phyloP scores from a whole-genome alignment of 2,888 invertebrate genomes.

The Zelleria hepariella region DNA sequence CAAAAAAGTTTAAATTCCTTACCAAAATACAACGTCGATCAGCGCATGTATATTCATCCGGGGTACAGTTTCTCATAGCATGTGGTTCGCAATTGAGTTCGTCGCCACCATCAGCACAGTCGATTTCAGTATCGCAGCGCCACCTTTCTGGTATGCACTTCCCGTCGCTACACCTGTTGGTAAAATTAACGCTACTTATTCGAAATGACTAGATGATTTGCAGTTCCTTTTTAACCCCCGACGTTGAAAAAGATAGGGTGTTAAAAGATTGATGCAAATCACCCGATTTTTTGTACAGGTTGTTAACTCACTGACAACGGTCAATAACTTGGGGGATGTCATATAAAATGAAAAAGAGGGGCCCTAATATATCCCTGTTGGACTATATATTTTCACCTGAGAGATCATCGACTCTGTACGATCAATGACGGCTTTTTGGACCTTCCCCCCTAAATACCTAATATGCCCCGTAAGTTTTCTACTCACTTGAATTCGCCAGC shows the following conservation, averaged over 20 bases:
- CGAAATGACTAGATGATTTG: no score
- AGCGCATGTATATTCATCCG: slow-evolving; percentile 81
- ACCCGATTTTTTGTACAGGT: no score
- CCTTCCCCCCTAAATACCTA: not conserved
- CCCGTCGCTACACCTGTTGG: slow-evolving; percentile 77
- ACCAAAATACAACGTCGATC: slow-evolving; percentile 84
- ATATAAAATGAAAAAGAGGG: no score
- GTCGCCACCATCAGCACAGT: slow-evolving; percentile 85
- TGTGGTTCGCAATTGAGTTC: slow-evolving; percentile 78
- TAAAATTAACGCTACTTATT: not conserved
- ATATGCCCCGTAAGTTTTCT: not conserved
- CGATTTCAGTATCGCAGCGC: slow-evolving; percentile 84
- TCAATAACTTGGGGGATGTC: no score
- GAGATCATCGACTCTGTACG: no score
- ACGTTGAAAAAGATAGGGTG: no score
- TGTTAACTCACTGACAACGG: not conserved
- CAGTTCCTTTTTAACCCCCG: no score
- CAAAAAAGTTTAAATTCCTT: slow-evolving; percentile 23
- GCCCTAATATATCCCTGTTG: no score
- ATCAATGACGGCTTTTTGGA: no score
- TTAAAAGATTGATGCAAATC: no score
- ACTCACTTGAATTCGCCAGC: slow-evolving; percentile 79
- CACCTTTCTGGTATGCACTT: slow-evolving; percentile 85
- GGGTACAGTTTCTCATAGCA: slow-evolving; percentile 76
- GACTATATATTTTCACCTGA: no score